Percentiles rank a stretch among this genome's conserved stretches.
Conservation (phyloP, 2,797 vertebrate genomes). For the Trachurus trachurus region DNA sequence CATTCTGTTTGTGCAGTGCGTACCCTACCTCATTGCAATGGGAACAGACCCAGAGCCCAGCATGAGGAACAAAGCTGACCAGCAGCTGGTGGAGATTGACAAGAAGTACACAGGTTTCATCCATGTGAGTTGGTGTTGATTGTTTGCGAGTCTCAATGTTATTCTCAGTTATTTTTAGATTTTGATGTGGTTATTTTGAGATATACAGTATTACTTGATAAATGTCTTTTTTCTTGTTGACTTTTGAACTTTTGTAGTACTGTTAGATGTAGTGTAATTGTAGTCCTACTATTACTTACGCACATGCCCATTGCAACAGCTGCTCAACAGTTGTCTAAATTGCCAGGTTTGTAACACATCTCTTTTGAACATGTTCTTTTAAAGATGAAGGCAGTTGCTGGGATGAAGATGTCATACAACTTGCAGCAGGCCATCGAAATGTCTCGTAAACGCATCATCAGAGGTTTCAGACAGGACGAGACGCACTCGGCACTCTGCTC, state of each 20-base stretch:
- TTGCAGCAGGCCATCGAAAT: constrained; percentile 93
- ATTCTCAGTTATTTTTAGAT: neutral
- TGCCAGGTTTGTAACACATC: constrained; percentile 14
- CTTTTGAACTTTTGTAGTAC: neutral
- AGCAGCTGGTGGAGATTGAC: constrained; percentile 98
- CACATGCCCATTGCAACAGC: neutral
- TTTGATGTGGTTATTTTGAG: neutral
- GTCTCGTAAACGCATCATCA: constrained; percentile 87
- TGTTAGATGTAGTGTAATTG: neutral
- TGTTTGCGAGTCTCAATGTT: neutral
- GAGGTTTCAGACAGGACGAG: constrained; percentile 95
- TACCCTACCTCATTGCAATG: constrained; percentile 99
- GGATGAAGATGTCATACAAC: constrained; percentile 99
- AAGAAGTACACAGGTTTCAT: constrained; percentile 99
- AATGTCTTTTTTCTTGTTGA: neutral
- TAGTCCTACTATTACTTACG: constrained; percentile 3
- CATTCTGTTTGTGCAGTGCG: constrained; percentile 87
- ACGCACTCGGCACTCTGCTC: constrained; percentile 91
- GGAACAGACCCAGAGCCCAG: constrained; percentile 97
- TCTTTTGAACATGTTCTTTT: constrained; percentile 10
- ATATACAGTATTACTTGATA: too few species aligned
- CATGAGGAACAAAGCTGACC: constrained; percentile 98
- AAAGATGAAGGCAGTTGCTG: constrained; percentile 99
- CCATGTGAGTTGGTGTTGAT: constrained; percentile 86
- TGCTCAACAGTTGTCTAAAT: constrained; percentile 5